Percentiles rank a stretch among this genome's conserved stretches.
Evolutionary conservation across 2,113 vertebrate genomes (phyloP).

Genomic region (Periophthalmus modestus): DNA sequence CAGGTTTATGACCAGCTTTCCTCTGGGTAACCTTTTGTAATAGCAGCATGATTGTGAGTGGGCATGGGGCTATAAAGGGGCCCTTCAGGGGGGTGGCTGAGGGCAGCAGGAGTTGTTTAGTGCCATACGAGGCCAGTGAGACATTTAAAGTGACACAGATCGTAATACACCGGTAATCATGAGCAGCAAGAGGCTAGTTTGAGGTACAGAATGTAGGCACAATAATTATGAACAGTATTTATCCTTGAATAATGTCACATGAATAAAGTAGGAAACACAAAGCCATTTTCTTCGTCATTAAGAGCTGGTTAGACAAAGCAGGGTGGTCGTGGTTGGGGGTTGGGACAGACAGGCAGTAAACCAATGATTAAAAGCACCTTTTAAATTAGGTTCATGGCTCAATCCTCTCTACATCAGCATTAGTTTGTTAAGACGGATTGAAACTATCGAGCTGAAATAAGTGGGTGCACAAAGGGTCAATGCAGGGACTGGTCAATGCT

Average conservation of each 20-base stretch:
- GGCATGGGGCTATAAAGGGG: slow-evolving; percentile 8
- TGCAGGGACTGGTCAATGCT: not conserved
- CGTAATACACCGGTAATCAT: slow-evolving; percentile 9
- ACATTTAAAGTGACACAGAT: slow-evolving; percentile 9
- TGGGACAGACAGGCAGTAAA: slow-evolving; percentile 8
- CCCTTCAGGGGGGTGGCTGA: not conserved
- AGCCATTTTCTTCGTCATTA: not conserved
- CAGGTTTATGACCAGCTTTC: slow-evolving; percentile 3
- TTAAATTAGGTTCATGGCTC: slow-evolving; percentile 7
- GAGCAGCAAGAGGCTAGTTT: slow-evolving; percentile 1
- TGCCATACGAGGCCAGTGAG: not conserved
- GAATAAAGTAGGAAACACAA: not conserved
- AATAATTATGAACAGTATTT: not conserved
- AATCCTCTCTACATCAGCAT: not conserved
- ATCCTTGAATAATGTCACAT: not conserved
- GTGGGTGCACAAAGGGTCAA: not conserved
- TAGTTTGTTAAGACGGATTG: slow-evolving; percentile 1
- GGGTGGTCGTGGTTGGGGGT: not conserved
- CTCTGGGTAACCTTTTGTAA: slow-evolving; percentile 7
- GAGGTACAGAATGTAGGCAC: not conserved
- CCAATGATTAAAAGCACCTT: slow-evolving; percentile 5
- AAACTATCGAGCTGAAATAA: not conserved
- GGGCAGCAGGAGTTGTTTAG: slow-evolving; percentile 7
- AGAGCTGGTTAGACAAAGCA: not conserved
- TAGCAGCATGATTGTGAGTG: slow-evolving; percentile 9